phyloP scores from a whole-genome alignment of 2,888 invertebrate genomes.

The Pachydiplax longipennis region DNA sequence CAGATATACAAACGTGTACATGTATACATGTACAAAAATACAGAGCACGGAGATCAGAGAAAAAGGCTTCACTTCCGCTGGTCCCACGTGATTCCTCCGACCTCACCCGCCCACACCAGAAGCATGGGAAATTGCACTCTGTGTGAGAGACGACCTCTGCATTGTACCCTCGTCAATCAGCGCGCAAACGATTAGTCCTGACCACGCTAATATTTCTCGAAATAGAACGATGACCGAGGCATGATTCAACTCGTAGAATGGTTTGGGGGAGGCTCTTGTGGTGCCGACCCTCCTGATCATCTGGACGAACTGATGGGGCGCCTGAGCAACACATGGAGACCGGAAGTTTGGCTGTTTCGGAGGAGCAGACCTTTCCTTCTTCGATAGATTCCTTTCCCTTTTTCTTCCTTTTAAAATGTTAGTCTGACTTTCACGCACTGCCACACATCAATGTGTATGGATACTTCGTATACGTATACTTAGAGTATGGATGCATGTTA shows the following conservation, averaged over 20 bases:
- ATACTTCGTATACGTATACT: too few species aligned
- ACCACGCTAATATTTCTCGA: background rate
- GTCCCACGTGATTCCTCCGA: background rate
- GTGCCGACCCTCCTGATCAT: background rate
- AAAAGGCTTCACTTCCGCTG: background rate
- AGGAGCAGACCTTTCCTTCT: background rate
- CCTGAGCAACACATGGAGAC: background rate
- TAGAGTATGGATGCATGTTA: too few species aligned
- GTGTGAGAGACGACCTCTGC: background rate
- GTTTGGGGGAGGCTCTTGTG: background rate
- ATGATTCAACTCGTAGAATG: background rate
- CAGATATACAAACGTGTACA: background rate
- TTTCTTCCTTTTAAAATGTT: too few species aligned
- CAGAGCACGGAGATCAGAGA: background rate
- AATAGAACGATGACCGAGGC: background rate
- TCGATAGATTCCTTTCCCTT: background rate
- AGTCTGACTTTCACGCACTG: too few species aligned
- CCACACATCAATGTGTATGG: too few species aligned
- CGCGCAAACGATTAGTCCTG: background rate
- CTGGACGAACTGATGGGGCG: background rate
- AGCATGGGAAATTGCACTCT: background rate
- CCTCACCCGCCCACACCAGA: background rate
- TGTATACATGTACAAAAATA: background rate
- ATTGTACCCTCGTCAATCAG: background rate
- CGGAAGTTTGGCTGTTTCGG: background rate